Percentiles rank a stretch among this genome's conserved stretches.
These are phyloP conservation scores for Dasyornis broadbenti DNA, from an alignment of 2,113 vertebrate species.

Conservation along the genomic window DNA sequence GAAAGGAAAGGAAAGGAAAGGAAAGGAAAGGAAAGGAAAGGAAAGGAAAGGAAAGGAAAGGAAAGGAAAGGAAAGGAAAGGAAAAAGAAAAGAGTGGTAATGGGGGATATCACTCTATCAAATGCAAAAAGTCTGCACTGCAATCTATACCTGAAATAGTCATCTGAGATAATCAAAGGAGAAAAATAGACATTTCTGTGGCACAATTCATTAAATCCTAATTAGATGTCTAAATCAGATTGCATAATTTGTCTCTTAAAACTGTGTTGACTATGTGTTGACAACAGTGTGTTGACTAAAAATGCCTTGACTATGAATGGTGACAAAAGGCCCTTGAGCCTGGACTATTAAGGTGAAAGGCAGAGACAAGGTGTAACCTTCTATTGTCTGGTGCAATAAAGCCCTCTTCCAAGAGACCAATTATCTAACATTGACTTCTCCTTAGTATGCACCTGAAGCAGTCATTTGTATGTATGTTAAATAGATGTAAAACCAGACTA, in stretches of 20 bases:
- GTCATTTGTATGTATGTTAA: slow-evolving; percentile 14
- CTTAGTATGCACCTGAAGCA: background rate
- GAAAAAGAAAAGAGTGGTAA: background rate
- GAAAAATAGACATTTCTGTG: background rate
- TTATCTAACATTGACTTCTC: background rate
- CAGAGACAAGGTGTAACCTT: background rate
- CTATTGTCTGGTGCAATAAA: background rate
- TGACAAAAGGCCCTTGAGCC: background rate
- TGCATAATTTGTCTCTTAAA: background rate
- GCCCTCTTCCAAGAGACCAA: background rate
- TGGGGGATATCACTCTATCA: rapidly evolving
- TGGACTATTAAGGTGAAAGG: background rate
- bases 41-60: no score
- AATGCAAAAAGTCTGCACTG: background rate
- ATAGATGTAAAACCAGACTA: background rate
- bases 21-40: no score
- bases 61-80: no score
- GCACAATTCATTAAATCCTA: background rate
- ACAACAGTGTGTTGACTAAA: background rate
- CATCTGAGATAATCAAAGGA: background rate
- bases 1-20: no score
- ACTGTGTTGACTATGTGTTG: background rate
- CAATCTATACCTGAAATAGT: background rate
- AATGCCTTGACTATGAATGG: background rate
- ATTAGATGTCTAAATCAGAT: slow-evolving; percentile 18